phyloP scores from a whole-genome alignment of 2,113 vertebrate genomes.

The Dipodomys stephensi region DNA sequence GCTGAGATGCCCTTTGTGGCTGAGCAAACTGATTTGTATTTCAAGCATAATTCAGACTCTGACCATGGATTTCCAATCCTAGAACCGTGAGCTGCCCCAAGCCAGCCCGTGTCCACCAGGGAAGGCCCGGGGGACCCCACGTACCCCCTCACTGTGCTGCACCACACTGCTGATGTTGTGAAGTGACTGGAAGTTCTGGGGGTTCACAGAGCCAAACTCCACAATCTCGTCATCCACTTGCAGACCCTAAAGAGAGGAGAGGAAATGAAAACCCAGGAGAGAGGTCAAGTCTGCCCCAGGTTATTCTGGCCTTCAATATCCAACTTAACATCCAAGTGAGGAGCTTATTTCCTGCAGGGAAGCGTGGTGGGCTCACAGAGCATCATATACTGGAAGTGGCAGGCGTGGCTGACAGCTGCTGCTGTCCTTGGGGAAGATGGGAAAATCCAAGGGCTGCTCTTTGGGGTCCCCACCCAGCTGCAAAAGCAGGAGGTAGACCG shows the following conservation, averaged over 20 bases:
- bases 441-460: background rate
- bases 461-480: background rate
- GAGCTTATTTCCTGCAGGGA: background rate
- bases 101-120: background rate
- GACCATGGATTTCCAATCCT: background rate
- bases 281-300: background rate
- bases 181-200: constrained; percentile 94
- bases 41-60: background rate
- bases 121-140: background rate
- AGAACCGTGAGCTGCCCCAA: background rate
- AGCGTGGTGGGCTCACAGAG: background rate
- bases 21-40: background rate
- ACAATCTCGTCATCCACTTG: constrained; percentile 93
- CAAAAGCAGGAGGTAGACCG: background rate
- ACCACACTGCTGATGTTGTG: constrained; percentile 94
- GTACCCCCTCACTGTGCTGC: constrained; percentile 97
- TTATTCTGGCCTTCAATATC: background rate
- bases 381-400: too few relatives aligned
- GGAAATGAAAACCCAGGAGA: background rate
- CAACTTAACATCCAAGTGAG: background rate
- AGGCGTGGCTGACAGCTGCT: too few relatives aligned
- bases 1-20: background rate
- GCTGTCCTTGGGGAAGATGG: background rate
- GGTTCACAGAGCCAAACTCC: constrained; percentile 96
- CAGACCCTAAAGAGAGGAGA: constrained; percentile 88